Base-by-base conservation (phyloP, 2,888 invertebrate species). In the Uropetala carovei region DNA sequence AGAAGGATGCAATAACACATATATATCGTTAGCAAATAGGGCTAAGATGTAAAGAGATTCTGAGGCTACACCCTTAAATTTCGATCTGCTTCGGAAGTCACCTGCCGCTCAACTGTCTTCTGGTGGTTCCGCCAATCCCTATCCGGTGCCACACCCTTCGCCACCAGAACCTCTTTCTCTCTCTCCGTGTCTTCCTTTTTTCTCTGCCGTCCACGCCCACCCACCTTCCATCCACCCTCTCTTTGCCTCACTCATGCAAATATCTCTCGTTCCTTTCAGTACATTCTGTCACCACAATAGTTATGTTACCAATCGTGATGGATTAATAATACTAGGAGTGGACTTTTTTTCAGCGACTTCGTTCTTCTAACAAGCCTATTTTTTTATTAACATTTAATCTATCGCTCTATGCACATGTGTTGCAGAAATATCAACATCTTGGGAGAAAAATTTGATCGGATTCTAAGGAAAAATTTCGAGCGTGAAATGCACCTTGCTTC, bases 1-100 rank as follows among this genome's bases (percentile, higher is more conserved):
- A 43, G 43, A 43, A 43, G 43, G 5, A 43, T 43, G 43, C 43
- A 43, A 43, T 43, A 43, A 5, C 43, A 43, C 43, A 43, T 43
- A 5, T 43, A 43, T 43, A 43, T 43, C 43, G 43, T 5, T 43
- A 43, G 43, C 43, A 5, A 43, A 43, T 43, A 43, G 5, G 5
- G 43, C 43, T 43, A 43, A 43, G 43, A 43, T 5, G 43, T 43
- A 5, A 43, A 43, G 43, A 86, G 86, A 22, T 13, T 60, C 59
- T 60, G 11, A 75, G 22, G 27, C 27, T 14, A 60, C 86, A 22
- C 86, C 60, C 60, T 86, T 30, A 14, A 27, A 30, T 60, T 27
- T 30, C 22, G 60, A 86, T 86, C 58, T n/a, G 83, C 43, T 58
- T 59, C 59, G 85, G 85, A 85, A 85, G 85, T 85, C 58, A 22